Base-by-base conservation (phyloP, 1,140 invertebrate species). In the Hesperophylax magnus region DNA sequence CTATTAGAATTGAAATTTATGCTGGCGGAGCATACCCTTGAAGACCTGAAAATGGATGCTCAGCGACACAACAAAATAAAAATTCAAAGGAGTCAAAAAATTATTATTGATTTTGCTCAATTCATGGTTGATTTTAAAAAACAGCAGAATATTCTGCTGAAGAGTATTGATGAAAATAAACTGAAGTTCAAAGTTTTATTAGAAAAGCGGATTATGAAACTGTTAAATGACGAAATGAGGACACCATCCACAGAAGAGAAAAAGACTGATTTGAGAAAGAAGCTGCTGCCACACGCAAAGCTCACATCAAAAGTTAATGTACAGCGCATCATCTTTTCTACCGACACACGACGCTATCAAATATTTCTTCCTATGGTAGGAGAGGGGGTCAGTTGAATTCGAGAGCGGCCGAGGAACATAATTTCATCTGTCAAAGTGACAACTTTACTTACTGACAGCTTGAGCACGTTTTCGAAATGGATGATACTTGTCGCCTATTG, bases 121-220 rank as follows among this genome's bases (percentile, higher is more conserved):
- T 72, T 52, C 24, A 72, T 72, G 69, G 24, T 52, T 2, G 24
- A 52, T 15, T 18, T 7, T 14, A 20, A 72, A 22, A 72, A 11
- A 9, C 31, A 52, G 18, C 20, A 18, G 0, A 20, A 15, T 22
- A 72, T 53, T 52, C 47, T 72, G 9, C 34, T 9, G 24, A 18
- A 22, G n/a, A 72, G 24, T 22, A 20, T 72, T 9, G 69, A 52
- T 9, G 34, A 72, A 52, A 72, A 72, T 20, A 72, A 20, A 17
- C 1, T 22, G 1, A 52, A 72, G n/a, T 52, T 7, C 24, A n/a
- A 22, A 18, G n/a, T n/a, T 7, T 52, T 53, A 22, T 18, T 15
- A 11, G 69, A 72, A 52, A n/a, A 52, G 9, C 11, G 53, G n/a
- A 72, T 53, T 8, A 31, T 2, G 6, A 67, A 72, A 47, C 8